Percentiles rank a stretch among this genome's conserved stretches.
phyloP scores from a whole-genome alignment of 2,888 invertebrate species.

The Tetranychus truncatus region DNA sequence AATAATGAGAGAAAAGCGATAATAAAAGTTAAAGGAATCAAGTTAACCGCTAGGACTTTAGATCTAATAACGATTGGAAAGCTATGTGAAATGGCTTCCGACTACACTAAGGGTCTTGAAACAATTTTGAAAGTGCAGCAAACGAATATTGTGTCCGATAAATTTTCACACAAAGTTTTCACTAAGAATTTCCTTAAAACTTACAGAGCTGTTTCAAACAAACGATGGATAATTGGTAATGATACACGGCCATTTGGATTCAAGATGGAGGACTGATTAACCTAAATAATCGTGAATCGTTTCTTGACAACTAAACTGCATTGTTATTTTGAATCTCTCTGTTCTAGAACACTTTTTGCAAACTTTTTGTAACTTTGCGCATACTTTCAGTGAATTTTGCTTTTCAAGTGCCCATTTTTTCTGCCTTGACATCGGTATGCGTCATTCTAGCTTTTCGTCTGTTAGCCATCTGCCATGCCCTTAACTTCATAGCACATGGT shows the following conservation, averaged over 20 bases:
- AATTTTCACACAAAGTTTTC: conserved; percentile 2
- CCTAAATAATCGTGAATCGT: no score
- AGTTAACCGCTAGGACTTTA: not conserved
- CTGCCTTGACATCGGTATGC: no score
- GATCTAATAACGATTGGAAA: not conserved
- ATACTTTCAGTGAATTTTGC: no score
- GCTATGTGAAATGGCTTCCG: not conserved
- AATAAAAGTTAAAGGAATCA: conserved; percentile 8
- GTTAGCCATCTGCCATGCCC: no score
- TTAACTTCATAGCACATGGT: no score
- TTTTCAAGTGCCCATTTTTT: no score
- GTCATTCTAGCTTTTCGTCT: no score
- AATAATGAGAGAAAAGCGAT: not conserved
- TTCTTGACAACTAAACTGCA: no score
- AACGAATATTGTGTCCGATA: not conserved
- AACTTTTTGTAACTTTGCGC: no score
- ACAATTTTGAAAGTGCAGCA: not conserved
- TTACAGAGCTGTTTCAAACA: conserved; percentile 12
- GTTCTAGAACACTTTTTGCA: no score
- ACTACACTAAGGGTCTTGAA: not conserved
- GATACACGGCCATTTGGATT: conserved; percentile 8
- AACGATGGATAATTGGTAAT: not conserved
- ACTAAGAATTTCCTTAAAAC: conserved; percentile 14
- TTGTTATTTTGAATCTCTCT: no score
- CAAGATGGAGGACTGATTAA: not conserved